These are phyloP conservation scores for Porites rus DNA, from an alignment of 92 coral and sea anemone species.

Conservation along the genomic window DNA sequence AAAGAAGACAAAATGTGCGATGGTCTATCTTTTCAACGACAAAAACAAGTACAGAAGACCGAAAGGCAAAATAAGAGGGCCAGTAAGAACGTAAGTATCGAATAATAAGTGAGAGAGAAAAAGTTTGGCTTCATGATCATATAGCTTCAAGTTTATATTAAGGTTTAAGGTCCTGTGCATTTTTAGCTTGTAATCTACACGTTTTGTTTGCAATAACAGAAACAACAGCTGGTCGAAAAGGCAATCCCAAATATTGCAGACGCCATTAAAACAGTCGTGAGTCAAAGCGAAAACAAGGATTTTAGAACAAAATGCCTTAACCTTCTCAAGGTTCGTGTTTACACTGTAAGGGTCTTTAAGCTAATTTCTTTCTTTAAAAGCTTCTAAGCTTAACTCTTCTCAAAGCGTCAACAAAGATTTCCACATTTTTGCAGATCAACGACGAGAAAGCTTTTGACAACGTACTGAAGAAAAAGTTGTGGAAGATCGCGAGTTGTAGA, in stretches of 20 bases:
- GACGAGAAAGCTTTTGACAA: slow-evolving; percentile 22
- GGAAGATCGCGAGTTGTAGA: slow-evolving; percentile 49
- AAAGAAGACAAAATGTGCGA: slow-evolving; percentile 16
- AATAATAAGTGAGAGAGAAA: not conserved
- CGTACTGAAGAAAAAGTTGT: slow-evolving; percentile 32
- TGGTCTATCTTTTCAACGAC: not conserved
- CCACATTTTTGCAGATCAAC: slow-evolving; percentile 22
- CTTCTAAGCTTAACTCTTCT: no score
- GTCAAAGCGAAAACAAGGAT: slow-evolving; percentile 71
- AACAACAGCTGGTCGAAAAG: slow-evolving; percentile 50
- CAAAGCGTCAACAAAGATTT: not conserved
- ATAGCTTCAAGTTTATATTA: not conserved
- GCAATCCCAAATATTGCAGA: slow-evolving; percentile 80
- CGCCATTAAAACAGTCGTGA: slow-evolving; percentile 74
- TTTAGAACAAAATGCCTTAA: slow-evolving; percentile 68
- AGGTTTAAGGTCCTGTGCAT: not conserved
- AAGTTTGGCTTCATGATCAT: not conserved
- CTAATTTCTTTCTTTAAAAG: not conserved
- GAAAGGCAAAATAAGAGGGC: slow-evolving; percentile 3
- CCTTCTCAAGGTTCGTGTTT: slow-evolving; percentile 48
- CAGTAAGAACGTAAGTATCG: not conserved
- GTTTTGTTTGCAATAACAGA: slow-evolving; percentile 21
- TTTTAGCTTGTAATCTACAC: not conserved
- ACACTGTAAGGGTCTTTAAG: not conserved
- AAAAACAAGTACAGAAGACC: not conserved